Conservation (phyloP, 1,140 invertebrate genomes). For the Lucilia sericata region DNA sequence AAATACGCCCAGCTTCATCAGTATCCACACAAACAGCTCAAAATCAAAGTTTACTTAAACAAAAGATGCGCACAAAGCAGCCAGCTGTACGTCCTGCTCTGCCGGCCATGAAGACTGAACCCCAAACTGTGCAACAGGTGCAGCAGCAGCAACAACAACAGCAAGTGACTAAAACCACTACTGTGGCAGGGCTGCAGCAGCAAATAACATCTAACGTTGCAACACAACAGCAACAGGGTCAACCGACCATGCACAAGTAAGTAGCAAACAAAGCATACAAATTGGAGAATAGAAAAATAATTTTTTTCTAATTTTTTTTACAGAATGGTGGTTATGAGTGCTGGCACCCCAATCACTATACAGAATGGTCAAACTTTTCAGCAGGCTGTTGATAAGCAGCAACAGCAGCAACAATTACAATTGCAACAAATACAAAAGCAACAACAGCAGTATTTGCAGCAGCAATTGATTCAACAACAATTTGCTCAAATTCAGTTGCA, state of each 20-base stretch:
- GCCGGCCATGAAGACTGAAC: constrained; percentile 74
- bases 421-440: constrained; percentile 48
- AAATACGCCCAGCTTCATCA: constrained; percentile 79
- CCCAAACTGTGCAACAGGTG: constrained; percentile 65
- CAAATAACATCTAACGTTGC: constrained; percentile 50
- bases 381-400: constrained; percentile 56
- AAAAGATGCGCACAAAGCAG: constrained; percentile 65
- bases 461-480: constrained; percentile 49
- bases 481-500: constrained; percentile 54
- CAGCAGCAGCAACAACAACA: constrained; percentile 51
- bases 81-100: constrained; percentile 73
- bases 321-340: constrained; percentile 67
- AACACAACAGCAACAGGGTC: constrained; percentile 63
- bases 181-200: constrained; percentile 64
- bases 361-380: constrained; percentile 64
- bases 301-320: not conserved
- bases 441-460: constrained; percentile 45
- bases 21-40: constrained; percentile 80
- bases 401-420: constrained; percentile 54
- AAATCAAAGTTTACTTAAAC: constrained; percentile 64
- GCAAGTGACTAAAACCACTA: constrained; percentile 68
- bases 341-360: constrained; percentile 63
- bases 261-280: not conserved
- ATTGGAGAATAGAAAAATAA: too few species aligned
- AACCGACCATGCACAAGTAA: constrained; percentile 67